Percentiles rank a stretch among this genome's conserved stretches.
phyloP scores from a whole-genome alignment of 2,797 vertebrate species.

The Peromyscus aztecus region DNA sequence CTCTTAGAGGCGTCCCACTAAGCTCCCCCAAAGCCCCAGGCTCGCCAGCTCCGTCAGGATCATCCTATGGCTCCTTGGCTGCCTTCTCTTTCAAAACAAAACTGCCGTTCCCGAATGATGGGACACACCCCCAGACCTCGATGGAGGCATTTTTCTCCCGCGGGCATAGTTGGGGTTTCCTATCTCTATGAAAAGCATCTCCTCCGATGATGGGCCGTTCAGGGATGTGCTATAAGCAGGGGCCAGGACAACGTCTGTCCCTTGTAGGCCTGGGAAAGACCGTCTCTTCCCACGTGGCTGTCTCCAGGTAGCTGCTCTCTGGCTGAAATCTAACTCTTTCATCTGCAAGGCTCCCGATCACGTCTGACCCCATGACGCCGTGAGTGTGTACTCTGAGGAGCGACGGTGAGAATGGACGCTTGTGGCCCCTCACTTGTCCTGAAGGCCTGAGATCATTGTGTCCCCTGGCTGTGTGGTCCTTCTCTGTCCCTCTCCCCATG shows the following conservation, averaged over 20 bases:
- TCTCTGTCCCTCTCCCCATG: fast-evolving
- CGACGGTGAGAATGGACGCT: fast-evolving
- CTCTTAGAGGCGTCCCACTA: not conserved
- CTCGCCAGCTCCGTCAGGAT: not conserved
- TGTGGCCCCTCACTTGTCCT: not conserved
- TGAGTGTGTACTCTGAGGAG: not conserved
- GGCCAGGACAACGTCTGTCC: not conserved
- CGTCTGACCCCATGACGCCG: not conserved
- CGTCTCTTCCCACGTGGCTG: not conserved
- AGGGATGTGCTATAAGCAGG: not conserved
- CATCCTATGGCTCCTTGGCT: fast-evolving
- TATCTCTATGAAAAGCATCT: not conserved
- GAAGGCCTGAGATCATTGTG: not conserved
- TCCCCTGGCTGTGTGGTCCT: not conserved
- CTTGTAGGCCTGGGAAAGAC: not conserved
- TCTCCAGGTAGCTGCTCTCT: not conserved
- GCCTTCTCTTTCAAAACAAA: not conserved
- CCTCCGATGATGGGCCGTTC: not conserved
- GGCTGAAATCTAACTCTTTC: not conserved
- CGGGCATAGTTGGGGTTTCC: not conserved
- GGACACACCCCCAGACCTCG: fast-evolving
- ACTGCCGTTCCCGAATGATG: not conserved
- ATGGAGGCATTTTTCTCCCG: not conserved
- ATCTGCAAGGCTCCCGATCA: not conserved
- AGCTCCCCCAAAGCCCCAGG: not conserved